Percentiles rank a stretch among this genome's conserved stretches.
Conservation (phyloP, 2,797 vertebrate species). For the Malacoraja senta region DNA sequence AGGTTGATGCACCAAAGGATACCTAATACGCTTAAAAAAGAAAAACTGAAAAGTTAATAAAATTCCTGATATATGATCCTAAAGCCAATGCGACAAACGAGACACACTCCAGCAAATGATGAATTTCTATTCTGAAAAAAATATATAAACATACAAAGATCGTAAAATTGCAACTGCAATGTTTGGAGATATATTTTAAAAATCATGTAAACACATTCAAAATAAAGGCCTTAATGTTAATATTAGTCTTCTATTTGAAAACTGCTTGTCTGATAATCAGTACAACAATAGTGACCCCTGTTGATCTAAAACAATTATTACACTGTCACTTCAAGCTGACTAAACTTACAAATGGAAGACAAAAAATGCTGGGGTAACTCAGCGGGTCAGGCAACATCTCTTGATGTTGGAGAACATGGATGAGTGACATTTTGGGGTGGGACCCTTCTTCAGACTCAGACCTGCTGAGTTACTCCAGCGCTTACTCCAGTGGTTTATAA, state of each 20-base stretch:
- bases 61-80: background rate
- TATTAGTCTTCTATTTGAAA: background rate
- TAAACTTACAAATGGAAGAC: background rate
- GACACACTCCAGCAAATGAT: background rate
- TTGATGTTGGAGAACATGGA: too few relatives aligned
- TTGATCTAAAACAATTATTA: background rate
- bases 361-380: too few relatives aligned
- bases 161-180: background rate
- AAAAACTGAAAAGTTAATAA: background rate
- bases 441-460: too few relatives aligned
- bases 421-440: too few relatives aligned
- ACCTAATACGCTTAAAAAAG: background rate
- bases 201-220: background rate
- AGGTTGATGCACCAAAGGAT: background rate
- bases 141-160: background rate
- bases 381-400: too few relatives aligned
- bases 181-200: background rate
- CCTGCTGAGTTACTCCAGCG: too few relatives aligned
- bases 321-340: background rate
- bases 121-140: too few relatives aligned
- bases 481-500: too few relatives aligned
- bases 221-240: background rate
- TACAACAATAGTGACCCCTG: slow-evolving; percentile 8
- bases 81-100: background rate
- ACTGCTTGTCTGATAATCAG: background rate